phyloP scores from a whole-genome alignment of 1,140 invertebrate species.

The Cylas formicarius region DNA sequence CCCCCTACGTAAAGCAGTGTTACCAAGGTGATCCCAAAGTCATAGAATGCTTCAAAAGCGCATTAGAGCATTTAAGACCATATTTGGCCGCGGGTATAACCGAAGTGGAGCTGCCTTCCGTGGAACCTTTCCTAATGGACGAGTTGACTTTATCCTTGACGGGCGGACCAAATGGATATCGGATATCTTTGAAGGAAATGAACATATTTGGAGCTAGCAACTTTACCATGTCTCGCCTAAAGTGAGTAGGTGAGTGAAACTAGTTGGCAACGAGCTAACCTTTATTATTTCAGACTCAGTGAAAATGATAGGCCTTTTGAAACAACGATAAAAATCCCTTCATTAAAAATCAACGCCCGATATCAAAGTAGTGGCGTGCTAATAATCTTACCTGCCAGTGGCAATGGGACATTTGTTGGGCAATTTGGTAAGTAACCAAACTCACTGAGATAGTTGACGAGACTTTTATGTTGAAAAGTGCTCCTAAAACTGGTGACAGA shows the following conservation, averaged over 20 bases:
- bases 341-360: slow-evolving; percentile 56
- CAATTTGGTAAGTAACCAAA: slow-evolving; percentile 49
- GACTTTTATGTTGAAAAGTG: too few species aligned
- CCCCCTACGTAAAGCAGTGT: slow-evolving; percentile 64
- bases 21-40: slow-evolving; percentile 56
- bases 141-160: slow-evolving; percentile 59
- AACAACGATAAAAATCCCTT: slow-evolving; percentile 57
- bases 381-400: slow-evolving; percentile 63
- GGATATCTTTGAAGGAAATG: slow-evolving; percentile 58
- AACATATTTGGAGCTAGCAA: slow-evolving; percentile 63
- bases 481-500: too few species aligned
- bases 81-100: slow-evolving; percentile 59
- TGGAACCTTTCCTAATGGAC: slow-evolving; percentile 66
- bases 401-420: slow-evolving; percentile 63
- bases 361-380: slow-evolving; percentile 65
- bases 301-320: slow-evolving; percentile 56
- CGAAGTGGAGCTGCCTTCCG: slow-evolving; percentile 60
- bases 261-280: neutral
- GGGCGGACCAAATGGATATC: slow-evolving; percentile 62
- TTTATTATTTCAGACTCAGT: slow-evolving; percentile 41
- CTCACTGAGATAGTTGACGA: too few species aligned
- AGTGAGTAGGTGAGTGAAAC: slow-evolving; percentile 40
- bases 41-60: slow-evolving; percentile 52
- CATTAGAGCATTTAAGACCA: slow-evolving; percentile 57
- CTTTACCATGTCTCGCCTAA: slow-evolving; percentile 57